Percentiles rank a stretch among this genome's conserved stretches.
These are phyloP conservation scores for Acrocephalus kingi DNA, from an alignment of 2,113 vertebrate genomes.

Conservation along the genomic window DNA sequence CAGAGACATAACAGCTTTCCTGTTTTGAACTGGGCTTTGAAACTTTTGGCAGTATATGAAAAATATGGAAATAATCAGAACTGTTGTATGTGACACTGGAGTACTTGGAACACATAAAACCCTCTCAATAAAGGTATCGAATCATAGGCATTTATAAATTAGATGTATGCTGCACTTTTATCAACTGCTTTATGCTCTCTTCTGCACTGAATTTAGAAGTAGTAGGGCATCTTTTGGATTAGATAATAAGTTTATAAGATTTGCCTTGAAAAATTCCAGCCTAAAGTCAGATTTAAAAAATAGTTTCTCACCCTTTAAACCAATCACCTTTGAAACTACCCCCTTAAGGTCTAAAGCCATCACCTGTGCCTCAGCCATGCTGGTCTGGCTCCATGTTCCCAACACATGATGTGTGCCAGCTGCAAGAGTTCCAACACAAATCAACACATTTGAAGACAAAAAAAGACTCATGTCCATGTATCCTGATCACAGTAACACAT, in stretches of 20 bases:
- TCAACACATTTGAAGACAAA: neutral
- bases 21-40: constrained; percentile 32
- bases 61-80: constrained; percentile 65
- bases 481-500: neutral
- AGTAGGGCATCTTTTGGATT: neutral
- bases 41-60: constrained; percentile 46
- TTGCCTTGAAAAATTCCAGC: neutral
- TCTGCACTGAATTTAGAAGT: neutral
- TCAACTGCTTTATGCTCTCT: neutral
- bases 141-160: constrained; percentile 21
- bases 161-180: neutral
- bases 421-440: neutral
- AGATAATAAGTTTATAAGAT: neutral
- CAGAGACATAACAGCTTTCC: constrained; percentile 27
- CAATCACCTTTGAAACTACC: neutral
- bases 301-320: neutral
- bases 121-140: constrained; percentile 17
- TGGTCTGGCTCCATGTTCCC: neutral
- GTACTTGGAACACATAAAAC: constrained; percentile 31
- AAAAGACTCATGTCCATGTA: neutral
- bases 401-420: neutral
- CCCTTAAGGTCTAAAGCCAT: neutral
- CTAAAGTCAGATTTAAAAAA: neutral
- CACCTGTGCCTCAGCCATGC: neutral
- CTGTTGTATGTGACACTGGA: constrained; percentile 22